These are phyloP conservation scores for Atta colombica DNA, from an alignment of 1,140 invertebrate species.

Conservation along the genomic window DNA sequence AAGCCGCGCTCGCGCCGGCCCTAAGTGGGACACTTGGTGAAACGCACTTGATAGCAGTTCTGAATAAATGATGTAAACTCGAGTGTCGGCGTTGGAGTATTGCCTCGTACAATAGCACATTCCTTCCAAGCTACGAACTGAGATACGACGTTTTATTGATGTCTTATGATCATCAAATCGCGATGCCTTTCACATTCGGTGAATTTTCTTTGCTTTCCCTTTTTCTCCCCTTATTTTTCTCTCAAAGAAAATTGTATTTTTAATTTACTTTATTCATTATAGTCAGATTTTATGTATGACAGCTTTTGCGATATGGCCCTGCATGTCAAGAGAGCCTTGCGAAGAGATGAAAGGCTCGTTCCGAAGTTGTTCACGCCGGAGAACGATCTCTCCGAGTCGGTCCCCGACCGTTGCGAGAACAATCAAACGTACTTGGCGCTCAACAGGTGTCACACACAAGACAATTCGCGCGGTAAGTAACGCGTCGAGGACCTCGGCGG, in stretches of 20 bases:
- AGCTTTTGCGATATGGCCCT: no score
- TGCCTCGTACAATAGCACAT: constrained; percentile 21
- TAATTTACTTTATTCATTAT: neutral
- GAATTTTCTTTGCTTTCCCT: neutral
- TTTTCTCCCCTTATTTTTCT: no score
- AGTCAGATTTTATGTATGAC: neutral
- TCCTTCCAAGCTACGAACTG: neutral
- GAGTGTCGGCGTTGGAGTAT: constrained; percentile 20
- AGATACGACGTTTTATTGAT: neutral
- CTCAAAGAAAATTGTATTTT: neutral
- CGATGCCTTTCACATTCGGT: neutral
- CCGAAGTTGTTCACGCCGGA: neutral
- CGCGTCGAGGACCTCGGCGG: constrained; percentile 57
- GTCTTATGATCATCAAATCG: neutral
- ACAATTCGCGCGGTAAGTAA: constrained; percentile 78
- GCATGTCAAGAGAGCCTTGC: no score
- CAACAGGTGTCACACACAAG: constrained; percentile 84
- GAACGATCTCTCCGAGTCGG: neutral
- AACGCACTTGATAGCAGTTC: constrained; percentile 63
- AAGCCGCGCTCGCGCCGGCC: neutral
- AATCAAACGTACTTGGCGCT: constrained; percentile 82
- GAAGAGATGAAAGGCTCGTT: no score
- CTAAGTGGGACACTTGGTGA: constrained; percentile 62
- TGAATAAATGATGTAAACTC: constrained; percentile 68
- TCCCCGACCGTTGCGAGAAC: constrained; percentile 31